Conservation (phyloP, 2,888 invertebrate genomes). For the Glyphotaelius pellucidus region DNA sequence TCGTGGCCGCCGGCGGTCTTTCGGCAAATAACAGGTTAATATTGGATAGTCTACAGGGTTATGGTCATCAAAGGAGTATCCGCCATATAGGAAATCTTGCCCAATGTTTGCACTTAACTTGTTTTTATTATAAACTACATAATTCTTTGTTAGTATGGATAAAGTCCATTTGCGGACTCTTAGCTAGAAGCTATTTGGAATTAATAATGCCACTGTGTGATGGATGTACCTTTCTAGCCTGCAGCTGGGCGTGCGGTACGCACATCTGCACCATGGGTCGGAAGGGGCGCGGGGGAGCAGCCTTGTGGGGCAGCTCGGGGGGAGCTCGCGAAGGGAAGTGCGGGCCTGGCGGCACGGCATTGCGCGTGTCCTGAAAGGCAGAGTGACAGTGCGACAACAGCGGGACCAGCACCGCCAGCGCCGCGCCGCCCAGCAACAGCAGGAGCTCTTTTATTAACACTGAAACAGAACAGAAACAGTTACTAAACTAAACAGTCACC, state of each 20-base stretch:
- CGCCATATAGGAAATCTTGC: too few species aligned
- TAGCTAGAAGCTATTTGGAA: background rate
- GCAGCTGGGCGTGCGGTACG: constrained; percentile 86
- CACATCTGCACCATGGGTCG: constrained; percentile 90
- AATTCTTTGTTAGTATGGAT: background rate
- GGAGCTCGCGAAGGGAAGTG: constrained; percentile 85
- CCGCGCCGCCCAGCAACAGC: constrained; percentile 86
- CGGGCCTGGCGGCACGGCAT: constrained; percentile 84
- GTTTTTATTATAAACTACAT: too few species aligned
- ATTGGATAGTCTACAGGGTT: too few species aligned
- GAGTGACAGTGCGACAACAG: constrained; percentile 91
- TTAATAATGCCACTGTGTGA: background rate
- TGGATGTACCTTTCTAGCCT: constrained; percentile 81
- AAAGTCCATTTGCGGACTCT: background rate
- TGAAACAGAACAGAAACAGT: constrained; percentile 65
- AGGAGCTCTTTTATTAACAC: constrained; percentile 87
- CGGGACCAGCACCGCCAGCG: constrained; percentile 89
- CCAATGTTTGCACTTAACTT: too few species aligned
- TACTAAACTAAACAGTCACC: constrained; percentile 24
- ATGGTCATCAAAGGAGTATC: too few species aligned
- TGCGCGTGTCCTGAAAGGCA: constrained; percentile 83
- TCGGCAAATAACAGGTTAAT: too few species aligned
- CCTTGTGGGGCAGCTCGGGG: constrained; percentile 39
- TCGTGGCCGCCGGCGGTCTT: too few species aligned
- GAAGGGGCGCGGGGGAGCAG: constrained; percentile 57